Percentiles rank a stretch among this genome's conserved stretches.
These are phyloP conservation scores for Scolopax bukidnonensis DNA, from an alignment of 2,797 vertebrate genomes.

Conservation along the genomic window DNA sequence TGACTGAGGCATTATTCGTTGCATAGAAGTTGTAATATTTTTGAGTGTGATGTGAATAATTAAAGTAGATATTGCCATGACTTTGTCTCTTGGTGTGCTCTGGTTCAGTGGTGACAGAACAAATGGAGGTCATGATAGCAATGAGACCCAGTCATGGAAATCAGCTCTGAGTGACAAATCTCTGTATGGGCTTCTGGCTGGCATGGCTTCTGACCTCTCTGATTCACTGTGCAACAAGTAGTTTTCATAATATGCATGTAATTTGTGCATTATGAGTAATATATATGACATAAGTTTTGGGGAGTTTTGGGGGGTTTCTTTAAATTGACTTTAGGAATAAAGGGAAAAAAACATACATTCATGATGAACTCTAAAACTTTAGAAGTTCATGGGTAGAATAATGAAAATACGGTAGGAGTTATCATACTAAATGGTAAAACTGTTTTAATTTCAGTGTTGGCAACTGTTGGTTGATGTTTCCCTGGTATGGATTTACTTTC, in stretches of 20 bases:
- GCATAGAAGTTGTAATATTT: not conserved
- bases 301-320: not conserved
- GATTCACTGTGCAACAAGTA: not conserved
- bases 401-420: not conserved
- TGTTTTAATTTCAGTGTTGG: conserved; percentile 53
- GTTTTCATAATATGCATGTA: not conserved
- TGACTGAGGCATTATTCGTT: not conserved
- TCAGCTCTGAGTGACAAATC: not conserved
- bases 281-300: not conserved
- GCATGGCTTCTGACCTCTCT: not conserved
- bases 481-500: not conserved
- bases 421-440: conserved; percentile 39
- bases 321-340: not conserved
- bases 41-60: not conserved
- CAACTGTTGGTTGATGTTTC: not conserved
- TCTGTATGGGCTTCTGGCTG: not conserved
- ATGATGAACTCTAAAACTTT: not conserved
- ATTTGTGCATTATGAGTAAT: not conserved
- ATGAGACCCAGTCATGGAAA: not conserved
- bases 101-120: not conserved
- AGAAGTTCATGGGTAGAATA: not conserved
- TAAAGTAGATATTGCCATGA: not conserved
- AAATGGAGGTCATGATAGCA: not conserved
- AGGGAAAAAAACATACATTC: not conserved
- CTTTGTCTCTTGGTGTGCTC: not conserved